These are phyloP conservation scores for Dione vanillae DNA, from an alignment of 2,888 invertebrate species.

Conservation along the genomic window DNA sequence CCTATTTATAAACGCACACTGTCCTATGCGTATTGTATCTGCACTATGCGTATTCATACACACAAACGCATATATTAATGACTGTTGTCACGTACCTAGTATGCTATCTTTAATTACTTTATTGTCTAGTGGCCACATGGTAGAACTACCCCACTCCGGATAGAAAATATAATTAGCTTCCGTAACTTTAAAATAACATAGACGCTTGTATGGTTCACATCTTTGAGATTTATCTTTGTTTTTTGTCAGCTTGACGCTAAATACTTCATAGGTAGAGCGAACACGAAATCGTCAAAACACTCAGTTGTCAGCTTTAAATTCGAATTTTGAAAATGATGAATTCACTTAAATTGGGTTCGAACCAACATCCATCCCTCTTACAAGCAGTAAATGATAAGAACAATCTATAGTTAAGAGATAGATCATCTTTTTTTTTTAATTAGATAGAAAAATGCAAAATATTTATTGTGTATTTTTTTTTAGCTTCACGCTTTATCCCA, in stretches of 20 bases:
- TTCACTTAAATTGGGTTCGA: no score
- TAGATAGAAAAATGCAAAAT: no score
- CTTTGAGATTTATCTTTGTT: background rate
- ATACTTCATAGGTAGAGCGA: no score
- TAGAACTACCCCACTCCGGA: constrained; percentile 39
- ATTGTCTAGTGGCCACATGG: constrained; percentile 45
- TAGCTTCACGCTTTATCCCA: no score
- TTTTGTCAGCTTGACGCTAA: background rate
- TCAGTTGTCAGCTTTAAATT: no score
- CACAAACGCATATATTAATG: constrained; percentile 46
- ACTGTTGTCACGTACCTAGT: constrained; percentile 50
- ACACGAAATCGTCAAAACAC: no score
- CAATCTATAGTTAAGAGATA: no score
- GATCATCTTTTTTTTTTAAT: no score
- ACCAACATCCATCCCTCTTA: no score
- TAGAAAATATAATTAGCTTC: constrained; percentile 32
- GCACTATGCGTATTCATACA: constrained; percentile 51
- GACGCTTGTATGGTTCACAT: background rate
- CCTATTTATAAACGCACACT: constrained; percentile 80
- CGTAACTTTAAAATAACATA: constrained; percentile 25
- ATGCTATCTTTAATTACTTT: constrained; percentile 51
- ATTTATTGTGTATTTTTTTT: no score
- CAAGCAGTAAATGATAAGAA: no score
- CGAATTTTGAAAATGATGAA: no score
- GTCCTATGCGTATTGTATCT: constrained; percentile 48